phyloP scores from a whole-genome alignment of 2,797 vertebrate genomes.

The Megalops cyprinoides region DNA sequence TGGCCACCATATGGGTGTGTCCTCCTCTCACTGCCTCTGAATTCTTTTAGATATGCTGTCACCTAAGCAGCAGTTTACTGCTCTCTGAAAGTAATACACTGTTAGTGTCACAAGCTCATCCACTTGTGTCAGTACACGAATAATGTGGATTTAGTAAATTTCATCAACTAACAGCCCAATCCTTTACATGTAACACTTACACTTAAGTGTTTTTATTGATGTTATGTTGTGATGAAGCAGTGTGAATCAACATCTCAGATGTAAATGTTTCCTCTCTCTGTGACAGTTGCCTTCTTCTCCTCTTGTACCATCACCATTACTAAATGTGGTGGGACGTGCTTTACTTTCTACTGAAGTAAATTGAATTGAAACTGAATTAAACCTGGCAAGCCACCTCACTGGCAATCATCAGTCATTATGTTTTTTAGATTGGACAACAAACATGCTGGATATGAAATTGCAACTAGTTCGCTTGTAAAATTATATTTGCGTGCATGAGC shows the following conservation, averaged over 20 bases:
- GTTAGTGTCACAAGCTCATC: too few species aligned
- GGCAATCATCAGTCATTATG: neutral
- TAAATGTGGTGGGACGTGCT: neutral
- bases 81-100: neutral
- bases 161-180: neutral
- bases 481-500: too few species aligned
- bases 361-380: neutral
- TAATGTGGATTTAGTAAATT: too few species aligned
- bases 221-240: neutral
- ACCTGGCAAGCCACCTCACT: neutral
- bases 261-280: neutral
- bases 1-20: too few species aligned
- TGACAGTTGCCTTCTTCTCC: too few species aligned
- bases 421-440: neutral
- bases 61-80: too few species aligned
- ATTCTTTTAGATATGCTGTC: too few species aligned
- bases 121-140: too few species aligned
- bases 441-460: too few species aligned
- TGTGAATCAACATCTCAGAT: neutral
- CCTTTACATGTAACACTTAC: neutral
- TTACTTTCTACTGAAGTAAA: neutral
- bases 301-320: neutral
- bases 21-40: too few species aligned
- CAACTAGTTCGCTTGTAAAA: too few species aligned
- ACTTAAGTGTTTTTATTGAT: too few species aligned